A percentile compares a stretch with the other conserved stretches of the same genome.
phyloP scores from a whole-genome alignment of 1,140 invertebrate genomes.

The Drosophila miranda region DNA sequence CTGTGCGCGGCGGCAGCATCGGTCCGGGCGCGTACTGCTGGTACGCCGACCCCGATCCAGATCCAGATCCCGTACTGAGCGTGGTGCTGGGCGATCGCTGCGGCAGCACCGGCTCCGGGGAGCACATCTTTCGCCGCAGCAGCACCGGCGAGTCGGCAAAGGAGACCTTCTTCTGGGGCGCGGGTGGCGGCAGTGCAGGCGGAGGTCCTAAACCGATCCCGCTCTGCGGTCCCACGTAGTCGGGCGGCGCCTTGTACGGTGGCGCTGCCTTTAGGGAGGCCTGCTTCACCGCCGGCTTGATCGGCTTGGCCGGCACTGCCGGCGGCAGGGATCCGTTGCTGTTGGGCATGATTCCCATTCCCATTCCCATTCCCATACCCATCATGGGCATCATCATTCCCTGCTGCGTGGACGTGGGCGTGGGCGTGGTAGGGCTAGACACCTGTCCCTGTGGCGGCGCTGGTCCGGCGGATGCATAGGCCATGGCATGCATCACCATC shows the following conservation, averaged over 20 bases:
- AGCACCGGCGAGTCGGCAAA: slow-evolving; percentile 81
- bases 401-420: slow-evolving; percentile 14
- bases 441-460: neutral
- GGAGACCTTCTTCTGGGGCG: slow-evolving; percentile 75
- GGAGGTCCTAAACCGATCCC: slow-evolving; percentile 3
- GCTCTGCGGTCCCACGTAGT: slow-evolving; percentile 67
- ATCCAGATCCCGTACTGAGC: slow-evolving; percentile 33
- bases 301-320: slow-evolving; percentile 75
- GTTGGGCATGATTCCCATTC: slow-evolving; percentile 40
- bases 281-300: slow-evolving; percentile 75
- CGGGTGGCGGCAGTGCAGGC: slow-evolving; percentile 48
- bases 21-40: slow-evolving; percentile 83
- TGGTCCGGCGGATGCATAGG: slow-evolving; percentile 28
- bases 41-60: slow-evolving; percentile 18
- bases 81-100: slow-evolving; percentile 56
- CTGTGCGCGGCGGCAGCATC: slow-evolving; percentile 87
- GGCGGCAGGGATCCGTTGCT: slow-evolving; percentile 66
- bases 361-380: slow-evolving; percentile 15
- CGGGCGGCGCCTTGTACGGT: slow-evolving; percentile 81
- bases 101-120: slow-evolving; percentile 68
- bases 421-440: slow-evolving; percentile 44
- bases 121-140: slow-evolving; percentile 80
- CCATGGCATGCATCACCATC: slow-evolving; percentile 26
- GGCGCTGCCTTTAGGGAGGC: slow-evolving; percentile 65
- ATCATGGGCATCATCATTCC: slow-evolving; percentile 28